Conservation (phyloP, 2,888 invertebrate species). For the Blastobasis adustella region DNA sequence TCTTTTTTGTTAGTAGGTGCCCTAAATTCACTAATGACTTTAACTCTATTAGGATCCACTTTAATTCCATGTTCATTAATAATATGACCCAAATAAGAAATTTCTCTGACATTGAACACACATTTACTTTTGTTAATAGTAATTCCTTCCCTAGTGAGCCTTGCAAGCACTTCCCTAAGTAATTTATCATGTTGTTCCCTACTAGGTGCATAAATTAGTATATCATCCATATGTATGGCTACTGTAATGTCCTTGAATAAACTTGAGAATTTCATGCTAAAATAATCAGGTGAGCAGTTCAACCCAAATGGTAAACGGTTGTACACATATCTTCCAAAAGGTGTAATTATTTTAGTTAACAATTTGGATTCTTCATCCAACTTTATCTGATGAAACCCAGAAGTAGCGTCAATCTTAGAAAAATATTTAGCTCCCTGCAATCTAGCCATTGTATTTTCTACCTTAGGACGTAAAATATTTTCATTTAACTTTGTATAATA, state of each 20-base stretch:
- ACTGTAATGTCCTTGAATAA: conserved; percentile 1
- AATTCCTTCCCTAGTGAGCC: not conserved
- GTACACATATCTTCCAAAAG: too few species aligned
- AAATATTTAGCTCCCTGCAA: not conserved
- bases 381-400: not conserved
- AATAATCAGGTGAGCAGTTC: not conserved
- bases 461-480: too few species aligned
- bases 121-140: not conserved
- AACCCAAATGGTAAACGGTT: too few species aligned
- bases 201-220: not conserved
- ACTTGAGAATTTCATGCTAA: not conserved
- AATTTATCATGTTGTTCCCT: not conserved
- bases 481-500: too few species aligned
- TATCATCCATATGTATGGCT: not conserved
- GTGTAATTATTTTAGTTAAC: too few species aligned
- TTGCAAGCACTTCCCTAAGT: not conserved
- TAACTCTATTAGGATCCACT: too few species aligned
- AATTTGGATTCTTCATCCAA: too few species aligned
- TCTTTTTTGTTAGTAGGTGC: too few species aligned
- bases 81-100: not conserved
- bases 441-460: not conserved
- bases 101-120: not conserved
- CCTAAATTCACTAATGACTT: too few species aligned
- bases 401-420: not conserved
- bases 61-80: too few species aligned